Evolutionary conservation across 2,113 vertebrate species (phyloP).

Genomic region (Calyptomena viridis): DNA sequence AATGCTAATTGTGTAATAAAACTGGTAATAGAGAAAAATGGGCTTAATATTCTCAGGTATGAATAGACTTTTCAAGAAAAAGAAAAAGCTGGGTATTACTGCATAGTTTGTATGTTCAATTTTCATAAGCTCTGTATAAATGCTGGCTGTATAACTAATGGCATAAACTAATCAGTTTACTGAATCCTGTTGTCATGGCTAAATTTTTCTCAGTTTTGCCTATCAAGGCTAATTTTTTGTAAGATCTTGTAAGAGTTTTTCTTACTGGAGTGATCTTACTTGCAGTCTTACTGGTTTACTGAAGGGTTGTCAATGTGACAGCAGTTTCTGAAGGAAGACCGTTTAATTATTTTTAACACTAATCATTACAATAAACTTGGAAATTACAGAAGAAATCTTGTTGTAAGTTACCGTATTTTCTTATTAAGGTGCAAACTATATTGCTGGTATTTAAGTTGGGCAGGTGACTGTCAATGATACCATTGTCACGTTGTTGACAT

Average conservation of each 20-base stretch:
- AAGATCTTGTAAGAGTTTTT: background rate
- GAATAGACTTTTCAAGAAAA: background rate
- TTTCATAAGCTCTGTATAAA: background rate
- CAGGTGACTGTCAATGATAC: background rate
- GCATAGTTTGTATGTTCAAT: background rate
- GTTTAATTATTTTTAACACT: conserved; percentile 29
- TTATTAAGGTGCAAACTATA: background rate
- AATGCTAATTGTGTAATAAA: conserved; percentile 15
- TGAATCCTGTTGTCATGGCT: background rate
- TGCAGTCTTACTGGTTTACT: conserved; percentile 28
- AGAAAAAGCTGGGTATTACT: background rate
- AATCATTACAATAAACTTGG: background rate
- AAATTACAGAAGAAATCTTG: background rate
- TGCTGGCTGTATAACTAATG: background rate
- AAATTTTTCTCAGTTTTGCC: background rate
- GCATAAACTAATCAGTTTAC: background rate
- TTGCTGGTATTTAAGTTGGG: background rate
- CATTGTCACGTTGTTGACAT: background rate
- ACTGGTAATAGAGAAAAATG: conserved; percentile 27
- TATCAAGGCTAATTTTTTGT: background rate
- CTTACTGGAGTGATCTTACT: background rate
- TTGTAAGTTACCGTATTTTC: background rate
- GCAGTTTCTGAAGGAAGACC: background rate
- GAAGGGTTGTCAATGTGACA: conserved; percentile 4
- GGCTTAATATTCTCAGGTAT: background rate